These are phyloP conservation scores for Nemurella pictetii DNA, from an alignment of 2,888 invertebrate genomes.

Conservation along the genomic window DNA sequence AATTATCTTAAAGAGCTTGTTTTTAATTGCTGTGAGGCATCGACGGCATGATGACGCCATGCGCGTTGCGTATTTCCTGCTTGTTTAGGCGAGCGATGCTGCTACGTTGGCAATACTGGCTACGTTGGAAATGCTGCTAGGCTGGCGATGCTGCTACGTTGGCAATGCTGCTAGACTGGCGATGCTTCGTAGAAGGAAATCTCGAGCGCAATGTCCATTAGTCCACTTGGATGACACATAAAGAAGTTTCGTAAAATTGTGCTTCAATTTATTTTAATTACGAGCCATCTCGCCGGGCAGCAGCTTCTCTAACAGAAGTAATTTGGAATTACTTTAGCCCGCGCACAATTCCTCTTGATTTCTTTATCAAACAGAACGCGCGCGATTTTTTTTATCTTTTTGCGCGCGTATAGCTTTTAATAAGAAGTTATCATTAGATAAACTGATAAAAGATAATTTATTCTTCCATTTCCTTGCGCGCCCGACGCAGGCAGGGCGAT, in stretches of 20 bases:
- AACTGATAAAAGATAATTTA: constrained; percentile 2
- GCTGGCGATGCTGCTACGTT: no score
- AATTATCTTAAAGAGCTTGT: no score
- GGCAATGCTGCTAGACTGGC: no score
- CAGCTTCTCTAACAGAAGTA: neutral
- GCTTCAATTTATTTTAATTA: neutral
- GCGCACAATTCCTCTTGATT: neutral
- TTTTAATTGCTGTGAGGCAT: no score
- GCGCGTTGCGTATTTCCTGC: no score
- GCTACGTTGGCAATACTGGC: no score
- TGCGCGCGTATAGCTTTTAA: neutral
- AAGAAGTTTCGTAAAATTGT: neutral
- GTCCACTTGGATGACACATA: no score
- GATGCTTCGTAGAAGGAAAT: no score
- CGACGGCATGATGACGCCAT: no score
- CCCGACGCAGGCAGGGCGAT: neutral
- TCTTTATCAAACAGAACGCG: neutral
- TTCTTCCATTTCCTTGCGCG: constrained; percentile 2
- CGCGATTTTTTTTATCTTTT: neutral
- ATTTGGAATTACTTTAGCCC: neutral
- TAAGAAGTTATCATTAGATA: constrained; percentile 13
- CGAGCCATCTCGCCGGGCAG: neutral
- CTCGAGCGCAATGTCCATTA: no score
- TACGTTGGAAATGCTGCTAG: no score
- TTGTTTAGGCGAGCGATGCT: no score